phyloP scores from a whole-genome alignment of 2,797 vertebrate genomes.

The Glossophaga mutica region DNA sequence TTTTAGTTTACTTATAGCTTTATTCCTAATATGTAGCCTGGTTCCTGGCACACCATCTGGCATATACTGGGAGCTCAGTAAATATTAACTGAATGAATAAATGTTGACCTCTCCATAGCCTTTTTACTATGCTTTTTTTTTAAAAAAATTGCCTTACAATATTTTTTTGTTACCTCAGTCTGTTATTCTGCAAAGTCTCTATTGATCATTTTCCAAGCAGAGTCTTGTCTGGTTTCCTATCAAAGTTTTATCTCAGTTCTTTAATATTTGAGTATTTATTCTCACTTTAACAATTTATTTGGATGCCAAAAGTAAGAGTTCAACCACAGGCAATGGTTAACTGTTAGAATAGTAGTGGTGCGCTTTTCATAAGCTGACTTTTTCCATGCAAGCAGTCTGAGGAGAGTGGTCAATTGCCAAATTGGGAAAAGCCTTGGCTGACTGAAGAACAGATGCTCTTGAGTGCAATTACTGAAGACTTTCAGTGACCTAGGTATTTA shows the following conservation, averaged over 20 bases:
- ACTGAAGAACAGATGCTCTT: constrained; percentile 26
- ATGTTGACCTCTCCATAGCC: background rate
- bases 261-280: background rate
- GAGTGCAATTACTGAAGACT: constrained; percentile 42
- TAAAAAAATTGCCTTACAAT: background rate
- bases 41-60: background rate
- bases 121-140: background rate
- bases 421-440: background rate
- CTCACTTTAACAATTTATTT: background rate
- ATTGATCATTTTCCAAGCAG: background rate
- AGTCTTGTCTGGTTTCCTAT: background rate
- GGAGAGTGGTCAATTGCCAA: background rate
- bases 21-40: background rate
- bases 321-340: background rate
- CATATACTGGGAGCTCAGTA: background rate
- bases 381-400: background rate
- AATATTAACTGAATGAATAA: background rate
- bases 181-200: background rate
- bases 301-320: background rate
- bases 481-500: constrained; percentile 30
- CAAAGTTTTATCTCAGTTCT: background rate
- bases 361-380: background rate
- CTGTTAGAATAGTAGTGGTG: background rate
- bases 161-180: background rate
- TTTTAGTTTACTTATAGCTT: background rate